phyloP scores from a whole-genome alignment of 2,888 invertebrate genomes.

The Xiphydria camelus region DNA sequence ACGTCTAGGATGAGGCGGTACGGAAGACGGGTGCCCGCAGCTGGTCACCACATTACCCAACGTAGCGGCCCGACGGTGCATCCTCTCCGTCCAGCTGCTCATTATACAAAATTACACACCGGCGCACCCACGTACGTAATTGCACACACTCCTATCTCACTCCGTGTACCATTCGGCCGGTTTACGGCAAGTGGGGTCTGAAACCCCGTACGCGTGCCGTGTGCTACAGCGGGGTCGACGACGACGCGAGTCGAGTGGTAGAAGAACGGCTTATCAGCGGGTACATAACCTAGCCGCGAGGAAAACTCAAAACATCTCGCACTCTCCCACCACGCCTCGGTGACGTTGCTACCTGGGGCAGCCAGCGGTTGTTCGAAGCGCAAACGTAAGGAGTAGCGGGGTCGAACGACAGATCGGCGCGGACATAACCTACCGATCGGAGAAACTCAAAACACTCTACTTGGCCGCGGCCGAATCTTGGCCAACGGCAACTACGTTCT shows the following conservation, averaged over 20 bases:
- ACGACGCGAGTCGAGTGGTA: too few species aligned
- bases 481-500: slow-evolving; percentile 9
- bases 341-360: not conserved
- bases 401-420: not conserved
- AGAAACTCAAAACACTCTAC: slow-evolving; percentile 1
- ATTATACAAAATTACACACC: slow-evolving; percentile 61
- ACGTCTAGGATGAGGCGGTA: slow-evolving; percentile 77
- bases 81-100: slow-evolving; percentile 91
- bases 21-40: slow-evolving; percentile 80
- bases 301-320: too few species aligned
- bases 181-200: too few species aligned
- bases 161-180: too few species aligned
- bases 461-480: not conserved
- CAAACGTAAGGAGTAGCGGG: not conserved
- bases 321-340: not conserved
- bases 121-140: too few species aligned
- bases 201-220: too few species aligned
- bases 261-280: too few species aligned
- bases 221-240: too few species aligned
- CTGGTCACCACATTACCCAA: slow-evolving; percentile 89
- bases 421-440: slow-evolving; percentile 1
- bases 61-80: slow-evolving; percentile 89
- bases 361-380: too few species aligned
- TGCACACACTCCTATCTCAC: too few species aligned
- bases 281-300: too few species aligned